phyloP scores from a whole-genome alignment of 2,888 invertebrate genomes.

The Liodrosophila aerea region DNA sequence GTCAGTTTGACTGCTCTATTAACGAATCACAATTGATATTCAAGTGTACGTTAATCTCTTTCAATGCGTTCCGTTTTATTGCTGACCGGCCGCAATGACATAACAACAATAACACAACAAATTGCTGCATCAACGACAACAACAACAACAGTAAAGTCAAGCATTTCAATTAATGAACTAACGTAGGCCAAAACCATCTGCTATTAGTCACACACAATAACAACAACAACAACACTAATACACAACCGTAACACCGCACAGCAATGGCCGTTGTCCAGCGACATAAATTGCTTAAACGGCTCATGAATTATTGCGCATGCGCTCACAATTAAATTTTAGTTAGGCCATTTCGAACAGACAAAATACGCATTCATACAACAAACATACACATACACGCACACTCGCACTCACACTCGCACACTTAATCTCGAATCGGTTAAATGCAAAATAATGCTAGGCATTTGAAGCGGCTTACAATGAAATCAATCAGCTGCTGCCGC shows the following conservation, averaged over 20 bases:
- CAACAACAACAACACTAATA: slow-evolving; percentile 10
- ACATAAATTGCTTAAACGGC: slow-evolving; percentile 67
- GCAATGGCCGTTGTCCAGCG: slow-evolving; percentile 40
- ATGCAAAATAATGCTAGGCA: slow-evolving; percentile 69
- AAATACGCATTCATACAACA: slow-evolving; percentile 9
- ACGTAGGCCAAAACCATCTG: slow-evolving; percentile 63
- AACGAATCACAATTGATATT: slow-evolving; percentile 32
- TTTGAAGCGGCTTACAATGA: slow-evolving; percentile 54
- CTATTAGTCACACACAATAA: slow-evolving; percentile 58
- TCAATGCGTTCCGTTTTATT: slow-evolving; percentile 41
- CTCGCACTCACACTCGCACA: slow-evolving; percentile 16
- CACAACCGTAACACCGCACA: slow-evolving; percentile 37
- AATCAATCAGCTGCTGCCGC: slow-evolving; percentile 64
- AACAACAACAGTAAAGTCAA: slow-evolving; percentile 36
- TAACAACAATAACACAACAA: slow-evolving; percentile 55
- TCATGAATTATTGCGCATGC: slow-evolving; percentile 76
- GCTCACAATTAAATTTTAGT: slow-evolving; percentile 68
- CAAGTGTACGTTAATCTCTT: slow-evolving; percentile 39
- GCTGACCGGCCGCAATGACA: slow-evolving; percentile 63
- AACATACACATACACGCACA: slow-evolving; percentile 19
- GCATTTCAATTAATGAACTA: slow-evolving; percentile 66
- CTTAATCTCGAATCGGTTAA: slow-evolving; percentile 55
- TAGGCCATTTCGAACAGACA: slow-evolving; percentile 45
- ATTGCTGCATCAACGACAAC: slow-evolving; percentile 42
- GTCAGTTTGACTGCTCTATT: slow-evolving; percentile 21